Conservation (phyloP, 2,888 invertebrate genomes). For the Andrena praecox region DNA sequence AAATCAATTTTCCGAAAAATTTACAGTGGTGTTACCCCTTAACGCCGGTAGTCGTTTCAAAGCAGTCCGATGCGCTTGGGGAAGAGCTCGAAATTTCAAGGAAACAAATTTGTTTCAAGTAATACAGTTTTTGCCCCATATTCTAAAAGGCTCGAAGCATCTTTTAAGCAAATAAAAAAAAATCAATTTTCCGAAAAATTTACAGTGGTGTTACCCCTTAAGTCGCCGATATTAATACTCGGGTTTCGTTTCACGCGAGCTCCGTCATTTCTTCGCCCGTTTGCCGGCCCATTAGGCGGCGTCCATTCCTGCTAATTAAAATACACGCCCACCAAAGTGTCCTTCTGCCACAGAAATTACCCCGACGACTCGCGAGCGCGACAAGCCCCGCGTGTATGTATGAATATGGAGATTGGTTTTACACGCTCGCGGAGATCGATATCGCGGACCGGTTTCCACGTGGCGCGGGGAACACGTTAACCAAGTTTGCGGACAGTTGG, state of each 20-base stretch:
- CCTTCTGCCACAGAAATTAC: slow-evolving; percentile 12
- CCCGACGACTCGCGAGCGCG: slow-evolving; percentile 23
- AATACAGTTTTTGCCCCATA: too few relatives aligned
- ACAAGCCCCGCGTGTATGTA: slow-evolving; percentile 21
- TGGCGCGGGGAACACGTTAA: slow-evolving; percentile 39
- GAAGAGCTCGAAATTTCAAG: too few relatives aligned
- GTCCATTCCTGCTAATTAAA: not conserved
- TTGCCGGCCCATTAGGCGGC: not conserved
- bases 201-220: too few relatives aligned
- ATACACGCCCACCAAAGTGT: not conserved
- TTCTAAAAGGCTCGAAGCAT: too few relatives aligned
- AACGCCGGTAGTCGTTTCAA: too few relatives aligned
- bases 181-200: too few relatives aligned
- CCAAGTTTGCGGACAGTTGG: slow-evolving; percentile 52
- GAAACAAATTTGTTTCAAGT: too few relatives aligned
- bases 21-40: too few relatives aligned
- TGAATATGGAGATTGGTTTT: slow-evolving; percentile 50
- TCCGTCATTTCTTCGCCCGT: not conserved
- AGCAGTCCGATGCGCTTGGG: too few relatives aligned
- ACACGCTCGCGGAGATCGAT: slow-evolving; percentile 46
- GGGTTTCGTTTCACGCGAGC: not conserved
- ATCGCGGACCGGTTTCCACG: slow-evolving; percentile 42
- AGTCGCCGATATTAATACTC: not conserved
- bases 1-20: too few relatives aligned
- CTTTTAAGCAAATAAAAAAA: too few relatives aligned